phyloP scores from a whole-genome alignment of 1,140 invertebrate genomes.

The Mercenaria mercenaria region DNA sequence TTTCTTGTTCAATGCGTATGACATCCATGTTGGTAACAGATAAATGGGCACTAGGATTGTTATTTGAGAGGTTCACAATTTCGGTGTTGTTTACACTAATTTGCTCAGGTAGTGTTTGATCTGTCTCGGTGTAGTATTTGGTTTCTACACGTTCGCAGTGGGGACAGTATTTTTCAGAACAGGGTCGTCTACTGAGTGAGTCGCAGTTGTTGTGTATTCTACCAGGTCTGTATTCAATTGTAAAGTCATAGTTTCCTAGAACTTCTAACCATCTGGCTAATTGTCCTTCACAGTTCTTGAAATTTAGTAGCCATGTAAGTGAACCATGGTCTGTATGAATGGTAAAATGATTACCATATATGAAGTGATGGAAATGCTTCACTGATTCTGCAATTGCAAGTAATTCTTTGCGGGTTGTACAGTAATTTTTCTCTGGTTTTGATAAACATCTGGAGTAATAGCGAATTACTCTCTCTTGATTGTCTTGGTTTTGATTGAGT shows the following conservation, averaged over 20 bases:
- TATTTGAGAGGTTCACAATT: neutral
- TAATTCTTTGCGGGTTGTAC: constrained; percentile 1
- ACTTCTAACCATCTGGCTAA: too few relatives aligned
- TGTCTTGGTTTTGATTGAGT: neutral
- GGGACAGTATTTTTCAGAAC: neutral
- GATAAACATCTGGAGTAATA: neutral
- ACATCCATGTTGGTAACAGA: too few relatives aligned
- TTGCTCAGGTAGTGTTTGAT: neutral
- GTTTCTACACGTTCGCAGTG: neutral
- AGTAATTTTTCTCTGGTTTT: constrained; percentile 12
- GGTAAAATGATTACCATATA: neutral
- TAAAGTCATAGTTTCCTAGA: constrained; percentile 70
- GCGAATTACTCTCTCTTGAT: neutral
- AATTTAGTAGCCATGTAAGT: neutral
- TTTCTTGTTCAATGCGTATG: neutral
- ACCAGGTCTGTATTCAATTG: constrained; percentile 61
- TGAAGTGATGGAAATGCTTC: neutral
- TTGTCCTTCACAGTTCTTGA: constrained; percentile 66
- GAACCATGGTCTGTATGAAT: neutral
- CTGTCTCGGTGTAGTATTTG: neutral
- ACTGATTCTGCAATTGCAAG: neutral
- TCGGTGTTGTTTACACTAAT: neutral
- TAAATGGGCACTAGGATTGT: neutral
- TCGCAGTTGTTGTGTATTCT: constrained; percentile 64
- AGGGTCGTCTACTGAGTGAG: constrained; percentile 54